These are phyloP conservation scores for Pantelozetes paolii DNA, from an alignment of 2,888 invertebrate species.

Conservation along the genomic window DNA sequence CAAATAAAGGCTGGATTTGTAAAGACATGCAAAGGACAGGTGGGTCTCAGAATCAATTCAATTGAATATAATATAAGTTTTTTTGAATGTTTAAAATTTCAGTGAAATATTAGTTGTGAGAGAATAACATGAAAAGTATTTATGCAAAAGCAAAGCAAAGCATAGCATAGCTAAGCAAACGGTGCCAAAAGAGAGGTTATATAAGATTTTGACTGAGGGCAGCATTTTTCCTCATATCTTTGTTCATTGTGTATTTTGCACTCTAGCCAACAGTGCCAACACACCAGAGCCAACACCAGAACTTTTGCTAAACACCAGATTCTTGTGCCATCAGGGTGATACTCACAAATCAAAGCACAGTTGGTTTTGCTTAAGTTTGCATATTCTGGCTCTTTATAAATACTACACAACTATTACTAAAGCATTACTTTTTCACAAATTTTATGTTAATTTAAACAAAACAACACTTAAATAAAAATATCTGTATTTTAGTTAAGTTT, in stretches of 20 bases:
- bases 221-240: not conserved
- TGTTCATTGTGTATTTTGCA: conserved; percentile 28
- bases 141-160: not conserved
- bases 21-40: not conserved
- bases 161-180: too few relatives aligned
- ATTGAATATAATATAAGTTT: not conserved
- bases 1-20: not conserved
- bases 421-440: conserved; percentile 14
- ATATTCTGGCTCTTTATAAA: not conserved
- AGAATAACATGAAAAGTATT: not conserved
- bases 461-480: not conserved
- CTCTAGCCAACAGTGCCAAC: not conserved
- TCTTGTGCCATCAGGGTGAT: not conserved
- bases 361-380: not conserved
- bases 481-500: not conserved
- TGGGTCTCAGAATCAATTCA: not conserved
- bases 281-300: not conserved
- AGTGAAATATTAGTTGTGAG: not conserved
- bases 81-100: not conserved
- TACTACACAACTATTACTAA: not conserved
- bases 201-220: not conserved
- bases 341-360: not conserved
- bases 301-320: not conserved
- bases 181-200: not conserved
- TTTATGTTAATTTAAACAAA: conserved; percentile 29